phyloP scores from a whole-genome alignment of 2,888 invertebrate species.

The Nudaria mundana region DNA sequence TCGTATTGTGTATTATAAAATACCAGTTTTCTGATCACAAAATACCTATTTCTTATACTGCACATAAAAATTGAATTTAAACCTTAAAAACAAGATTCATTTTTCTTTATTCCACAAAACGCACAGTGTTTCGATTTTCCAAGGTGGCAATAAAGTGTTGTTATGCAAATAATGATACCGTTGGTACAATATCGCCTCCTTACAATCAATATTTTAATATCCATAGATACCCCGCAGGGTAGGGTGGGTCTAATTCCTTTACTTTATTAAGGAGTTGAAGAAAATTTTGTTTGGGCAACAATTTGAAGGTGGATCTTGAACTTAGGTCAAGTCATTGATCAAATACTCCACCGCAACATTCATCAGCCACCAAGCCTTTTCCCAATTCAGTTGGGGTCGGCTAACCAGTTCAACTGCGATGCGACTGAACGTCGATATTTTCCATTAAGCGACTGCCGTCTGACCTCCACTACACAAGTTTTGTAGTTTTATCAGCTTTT shows the following conservation, averaged over 20 bases:
- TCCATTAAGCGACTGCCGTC: no score
- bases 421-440: no score
- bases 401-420: no score
- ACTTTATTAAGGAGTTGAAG: conserved; percentile 8
- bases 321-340: no score
- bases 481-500: not conserved
- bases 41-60: no score
- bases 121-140: conserved; percentile 13
- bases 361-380: not conserved
- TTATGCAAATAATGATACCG: conserved; percentile 35
- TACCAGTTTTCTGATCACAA: no score
- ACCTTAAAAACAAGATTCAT: no score
- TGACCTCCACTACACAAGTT: not conserved
- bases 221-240: conserved; percentile 27
- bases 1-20: no score
- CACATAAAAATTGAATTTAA: no score
- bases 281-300: not conserved
- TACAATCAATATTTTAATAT: conserved; percentile 36
- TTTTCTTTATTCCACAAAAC: not conserved
- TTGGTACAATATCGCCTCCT: conserved; percentile 22
- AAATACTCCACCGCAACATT: not conserved
- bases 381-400: no score
- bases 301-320: no score
- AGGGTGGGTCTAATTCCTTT: conserved; percentile 3
- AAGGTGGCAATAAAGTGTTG: conserved; percentile 34